Evolutionary conservation across 2,888 invertebrate species (phyloP).

Genomic region (Phyto melanocephala): DNA sequence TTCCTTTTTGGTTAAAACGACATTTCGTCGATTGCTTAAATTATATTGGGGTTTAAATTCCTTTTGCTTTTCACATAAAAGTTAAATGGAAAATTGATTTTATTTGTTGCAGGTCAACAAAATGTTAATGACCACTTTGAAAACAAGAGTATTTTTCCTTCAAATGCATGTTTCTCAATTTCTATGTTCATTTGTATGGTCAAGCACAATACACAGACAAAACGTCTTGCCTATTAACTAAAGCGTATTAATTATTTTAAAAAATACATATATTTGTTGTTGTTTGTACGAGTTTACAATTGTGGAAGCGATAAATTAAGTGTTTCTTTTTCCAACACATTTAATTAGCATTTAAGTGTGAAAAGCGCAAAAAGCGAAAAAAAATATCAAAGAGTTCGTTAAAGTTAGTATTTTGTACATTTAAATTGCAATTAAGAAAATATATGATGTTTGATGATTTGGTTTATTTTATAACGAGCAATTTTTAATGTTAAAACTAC

Average conservation of each 20-base stretch:
- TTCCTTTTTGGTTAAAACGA: not conserved
- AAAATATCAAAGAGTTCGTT: not conserved
- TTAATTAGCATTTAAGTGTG: constrained; percentile 54
- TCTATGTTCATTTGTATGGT: not conserved
- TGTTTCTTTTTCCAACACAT: constrained; percentile 12
- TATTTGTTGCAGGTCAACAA: not conserved
- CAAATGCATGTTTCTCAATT: not conserved
- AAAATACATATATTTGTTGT: not conserved
- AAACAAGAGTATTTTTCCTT: not conserved
- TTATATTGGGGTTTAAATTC: too few species aligned
- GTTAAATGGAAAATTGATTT: not conserved
- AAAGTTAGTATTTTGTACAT: not conserved
- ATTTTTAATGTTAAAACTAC: too few species aligned
- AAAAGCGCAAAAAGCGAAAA: constrained; percentile 13
- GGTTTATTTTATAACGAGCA: too few species aligned
- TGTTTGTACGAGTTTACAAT: constrained; percentile 19
- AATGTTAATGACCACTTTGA: constrained; percentile 38
- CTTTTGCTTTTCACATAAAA: not conserved
- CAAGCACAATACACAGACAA: not conserved
- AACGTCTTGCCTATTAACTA: not conserved
- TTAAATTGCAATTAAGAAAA: not conserved
- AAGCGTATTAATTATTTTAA: not conserved
- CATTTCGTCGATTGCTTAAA: not conserved
- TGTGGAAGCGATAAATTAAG: constrained; percentile 33
- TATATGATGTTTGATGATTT: not conserved